Evolutionary conservation across 2,113 vertebrate genomes (phyloP).

Genomic region (Chaetodon auriga): DNA sequence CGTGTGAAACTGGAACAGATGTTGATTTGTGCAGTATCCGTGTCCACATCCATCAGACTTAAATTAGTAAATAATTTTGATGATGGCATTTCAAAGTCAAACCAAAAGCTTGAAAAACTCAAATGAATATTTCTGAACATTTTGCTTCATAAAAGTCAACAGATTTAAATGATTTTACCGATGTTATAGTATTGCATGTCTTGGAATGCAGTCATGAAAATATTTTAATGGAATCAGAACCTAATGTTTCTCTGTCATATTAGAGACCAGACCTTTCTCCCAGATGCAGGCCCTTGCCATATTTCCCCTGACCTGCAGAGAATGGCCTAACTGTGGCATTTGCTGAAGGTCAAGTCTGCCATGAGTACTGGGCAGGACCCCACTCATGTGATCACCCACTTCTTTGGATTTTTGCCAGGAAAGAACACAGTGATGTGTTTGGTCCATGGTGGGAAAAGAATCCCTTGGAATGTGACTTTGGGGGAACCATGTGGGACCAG

Average conservation of each 20-base stretch:
- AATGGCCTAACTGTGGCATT: slow-evolving; percentile 74
- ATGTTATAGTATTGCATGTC: background rate
- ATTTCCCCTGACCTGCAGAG: slow-evolving; percentile 76
- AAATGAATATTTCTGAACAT: background rate
- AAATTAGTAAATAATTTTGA: background rate
- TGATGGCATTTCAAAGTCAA: background rate
- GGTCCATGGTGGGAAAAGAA: slow-evolving; percentile 83
- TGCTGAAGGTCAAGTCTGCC: slow-evolving; percentile 75
- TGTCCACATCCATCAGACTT: background rate
- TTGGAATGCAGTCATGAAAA: slow-evolving; percentile 11
- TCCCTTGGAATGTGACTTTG: slow-evolving; percentile 82
- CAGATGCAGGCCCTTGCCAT: slow-evolving; percentile 58
- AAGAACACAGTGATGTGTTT: slow-evolving; percentile 81
- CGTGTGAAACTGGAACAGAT: background rate
- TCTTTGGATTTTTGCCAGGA: slow-evolving; percentile 75
- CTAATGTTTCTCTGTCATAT: slow-evolving; percentile 52
- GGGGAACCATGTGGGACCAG: slow-evolving; percentile 74
- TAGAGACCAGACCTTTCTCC: slow-evolving; percentile 60
- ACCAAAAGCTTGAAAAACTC: background rate
- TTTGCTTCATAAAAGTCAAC: background rate
- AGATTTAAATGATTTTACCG: no score
- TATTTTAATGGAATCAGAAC: slow-evolving; percentile 26
- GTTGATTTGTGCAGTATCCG: background rate
- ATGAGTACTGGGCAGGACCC: slow-evolving; percentile 74
- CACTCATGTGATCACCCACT: slow-evolving; percentile 83